Evolutionary conservation across 1,140 invertebrate genomes (phyloP), one percentile per base, ranked within the genome.

Genomic region (Colletes gigas): DNA sequence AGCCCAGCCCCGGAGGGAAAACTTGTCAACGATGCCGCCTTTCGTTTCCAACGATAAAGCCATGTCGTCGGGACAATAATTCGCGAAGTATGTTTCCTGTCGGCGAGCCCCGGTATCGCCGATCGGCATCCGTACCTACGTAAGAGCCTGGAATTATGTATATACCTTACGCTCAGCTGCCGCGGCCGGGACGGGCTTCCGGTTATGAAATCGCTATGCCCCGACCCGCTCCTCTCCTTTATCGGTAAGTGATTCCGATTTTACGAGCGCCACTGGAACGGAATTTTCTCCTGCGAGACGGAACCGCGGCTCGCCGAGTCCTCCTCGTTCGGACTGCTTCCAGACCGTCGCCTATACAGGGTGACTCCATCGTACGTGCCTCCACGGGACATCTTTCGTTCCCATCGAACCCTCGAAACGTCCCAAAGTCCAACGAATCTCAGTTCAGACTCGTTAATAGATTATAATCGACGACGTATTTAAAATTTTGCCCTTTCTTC

Each of bases 21-120:
- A 79, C 60, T 79, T 73, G 77, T 79, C 77, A 79, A 79, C 69
- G 77, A 73, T 66, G 77, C 77, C 77, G 77, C 77, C 77, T 72
- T 79, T 73, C 39, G 59, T 44, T 65, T 67, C 12, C 50, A 30
- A n/a, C 60, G 69, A 73, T 79, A 79, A 79, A 78, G 21, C 60
- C 21, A 55, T 60, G 52, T 73, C 69, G 52, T 50, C 47, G 67
- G 57, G 67, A 79, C 77, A 79, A 73, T 73, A 79, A 79, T 79
- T 73, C 70, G 77, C 60, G 2, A 79, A 21, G 60, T 79, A 79
- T 79, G 70, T 57, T 79, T 79, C 77, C 77, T 79, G 77, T 73
- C 70, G 77, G 69, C 77, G 50, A n/a, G 30, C 30, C 21, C 15
- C 19, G 69, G 60, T 79, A 79, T 79, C 77, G 77, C 50, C 30